Evolutionary conservation across 1,140 invertebrate species (phyloP).

Genomic region (Ceratosolen fusciceps): DNA sequence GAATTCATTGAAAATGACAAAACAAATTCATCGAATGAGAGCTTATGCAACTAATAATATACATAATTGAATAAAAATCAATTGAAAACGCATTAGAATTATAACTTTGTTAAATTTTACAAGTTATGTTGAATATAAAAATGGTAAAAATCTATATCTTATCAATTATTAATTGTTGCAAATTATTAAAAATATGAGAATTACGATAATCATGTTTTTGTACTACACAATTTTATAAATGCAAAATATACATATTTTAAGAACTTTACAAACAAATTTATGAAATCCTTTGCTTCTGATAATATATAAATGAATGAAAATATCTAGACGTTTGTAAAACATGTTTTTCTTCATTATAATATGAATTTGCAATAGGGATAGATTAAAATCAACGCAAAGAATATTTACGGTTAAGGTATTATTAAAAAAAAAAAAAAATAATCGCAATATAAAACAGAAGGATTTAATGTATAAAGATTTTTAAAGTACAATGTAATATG

Average conservation of each 20-base stretch:
- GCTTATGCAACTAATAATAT: not conserved
- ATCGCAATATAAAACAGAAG: too few relatives aligned
- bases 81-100: not conserved
- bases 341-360: not conserved
- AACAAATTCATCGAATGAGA: not conserved
- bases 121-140: not conserved
- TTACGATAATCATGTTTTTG: constrained; percentile 5
- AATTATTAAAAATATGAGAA: not conserved
- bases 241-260: not conserved
- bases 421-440: not conserved
- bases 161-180: not conserved
- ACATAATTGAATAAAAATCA: not conserved
- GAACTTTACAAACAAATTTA: not conserved
- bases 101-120: not conserved
- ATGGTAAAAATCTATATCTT: not conserved
- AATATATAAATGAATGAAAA: not conserved
- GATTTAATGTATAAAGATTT: too few relatives aligned
- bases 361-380: too few relatives aligned
- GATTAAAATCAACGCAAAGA: not conserved
- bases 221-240: constrained; percentile 5
- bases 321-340: not conserved
- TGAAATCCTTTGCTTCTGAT: not conserved
- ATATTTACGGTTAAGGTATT: not conserved
- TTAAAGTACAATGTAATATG: too few relatives aligned
- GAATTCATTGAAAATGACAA: not conserved